Evolutionary conservation across 2,888 invertebrate species (phyloP), one percentile per base, ranked within the genome.

Genomic region (Horisme vitalbata): DNA sequence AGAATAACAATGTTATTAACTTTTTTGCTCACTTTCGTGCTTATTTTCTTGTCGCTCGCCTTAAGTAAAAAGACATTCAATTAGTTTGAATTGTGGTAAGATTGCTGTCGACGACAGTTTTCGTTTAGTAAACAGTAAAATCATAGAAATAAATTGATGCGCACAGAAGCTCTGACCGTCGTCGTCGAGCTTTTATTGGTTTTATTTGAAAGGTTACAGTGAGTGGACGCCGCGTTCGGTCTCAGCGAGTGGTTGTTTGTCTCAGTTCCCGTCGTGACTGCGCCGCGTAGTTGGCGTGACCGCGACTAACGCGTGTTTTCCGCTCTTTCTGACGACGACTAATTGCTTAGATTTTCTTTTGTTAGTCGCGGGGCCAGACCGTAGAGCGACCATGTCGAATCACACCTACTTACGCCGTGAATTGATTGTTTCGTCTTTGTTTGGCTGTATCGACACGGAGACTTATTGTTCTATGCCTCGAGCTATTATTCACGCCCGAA

Each of bases 301-400:
- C 87, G 87, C 75, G 69, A 71, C 88, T 79, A 89, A 89, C 79
- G 72, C 86, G 82, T 73, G 88, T 89, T 87, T 89, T 88, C 88
- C 88, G 88, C 88, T 88, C 87, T 89, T 89, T 85, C 88, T 80
- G 84, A 80, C 86, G 87, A 80, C 88, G 88, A 87, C 87, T 89
- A 89, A 89, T 89, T 89, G 88, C 88, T 88, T 85, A 86, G 86
- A 87, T 88, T 88, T 89, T 83, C 88, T 87, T 88, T 88, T 86
- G 88, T 87, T 88, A 83, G 87, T 87, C 84, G 82, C 85, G 88
- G 83, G 79, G 83, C 83, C 79, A 77, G 77, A 77, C 71, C 79
- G 81, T 68, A 76, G 77, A 72, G 74, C 68, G 80, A 77, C 85
- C 88, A 83, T 82, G 76, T 72, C 88, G 81, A 87, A 88, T 89